These are phyloP conservation scores for Chelonus formosanus DNA, from an alignment of 2,888 invertebrate genomes.

Conservation along the genomic window DNA sequence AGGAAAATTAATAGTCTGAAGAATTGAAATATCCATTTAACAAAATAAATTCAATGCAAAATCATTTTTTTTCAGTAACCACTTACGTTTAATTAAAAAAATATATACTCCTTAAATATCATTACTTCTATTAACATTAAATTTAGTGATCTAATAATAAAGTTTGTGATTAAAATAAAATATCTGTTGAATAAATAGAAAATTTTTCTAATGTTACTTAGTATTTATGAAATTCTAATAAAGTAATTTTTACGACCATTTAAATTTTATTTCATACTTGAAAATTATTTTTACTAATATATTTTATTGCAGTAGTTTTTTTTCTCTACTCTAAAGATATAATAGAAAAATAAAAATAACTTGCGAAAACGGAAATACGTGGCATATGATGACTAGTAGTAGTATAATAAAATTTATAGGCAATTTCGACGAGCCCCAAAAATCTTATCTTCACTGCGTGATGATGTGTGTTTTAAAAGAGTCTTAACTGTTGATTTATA, in stretches of 20 bases:
- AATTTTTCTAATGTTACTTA: constrained; percentile 1
- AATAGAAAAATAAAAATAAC: constrained; percentile 4
- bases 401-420: neutral
- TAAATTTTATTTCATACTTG: neutral
- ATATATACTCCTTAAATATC: too few relatives aligned
- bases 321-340: too few relatives aligned
- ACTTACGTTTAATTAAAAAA: too few relatives aligned
- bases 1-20: too few relatives aligned
- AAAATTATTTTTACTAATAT: too few relatives aligned
- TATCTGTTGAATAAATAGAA: neutral
- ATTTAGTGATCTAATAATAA: too few relatives aligned
- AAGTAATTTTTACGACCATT: constrained; percentile 25
- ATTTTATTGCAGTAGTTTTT: too few relatives aligned
- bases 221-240: constrained; percentile 28
- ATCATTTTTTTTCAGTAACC: too few relatives aligned
- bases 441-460: constrained; percentile 15
- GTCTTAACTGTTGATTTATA: neutral
- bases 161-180: too few relatives aligned
- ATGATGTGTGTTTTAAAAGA: constrained; percentile 9
- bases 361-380: constrained; percentile 15
- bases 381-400: neutral
- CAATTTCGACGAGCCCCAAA: neutral
- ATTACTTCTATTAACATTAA: too few relatives aligned
- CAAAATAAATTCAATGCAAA: too few relatives aligned
- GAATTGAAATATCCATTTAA: too few relatives aligned